Percentiles rank a stretch among this genome's conserved stretches.
Conservation (phyloP, 2,888 invertebrate genomes). For the Carabus problematicus region DNA sequence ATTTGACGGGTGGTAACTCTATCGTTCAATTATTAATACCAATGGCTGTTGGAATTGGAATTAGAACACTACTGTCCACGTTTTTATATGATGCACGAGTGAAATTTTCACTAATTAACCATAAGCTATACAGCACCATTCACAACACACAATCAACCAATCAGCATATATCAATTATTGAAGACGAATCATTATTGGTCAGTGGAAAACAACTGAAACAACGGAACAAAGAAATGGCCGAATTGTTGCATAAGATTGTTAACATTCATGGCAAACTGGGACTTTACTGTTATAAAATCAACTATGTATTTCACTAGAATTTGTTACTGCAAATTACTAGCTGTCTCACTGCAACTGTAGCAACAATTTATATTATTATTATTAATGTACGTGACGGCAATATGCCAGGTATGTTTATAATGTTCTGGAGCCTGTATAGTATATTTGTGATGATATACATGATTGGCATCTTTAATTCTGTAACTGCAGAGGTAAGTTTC, state of each 20-base stretch:
- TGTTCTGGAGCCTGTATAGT: neutral
- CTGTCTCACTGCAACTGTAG: neutral
- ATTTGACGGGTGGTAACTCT: too few relatives aligned
- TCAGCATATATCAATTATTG: neutral
- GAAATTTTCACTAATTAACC: neutral
- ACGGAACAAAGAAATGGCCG: neutral
- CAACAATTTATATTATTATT: neutral
- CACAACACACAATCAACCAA: neutral
- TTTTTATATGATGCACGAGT: constrained; percentile 3
- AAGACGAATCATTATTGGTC: neutral
- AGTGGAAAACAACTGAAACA: neutral
- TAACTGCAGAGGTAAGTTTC: neutral
- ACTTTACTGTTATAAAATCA: neutral
- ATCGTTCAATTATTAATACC: too few relatives aligned
- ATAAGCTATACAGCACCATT: neutral
- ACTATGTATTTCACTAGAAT: constrained; percentile 2
- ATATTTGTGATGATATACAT: neutral
- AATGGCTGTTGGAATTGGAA: neutral
- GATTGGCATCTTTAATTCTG: neutral
- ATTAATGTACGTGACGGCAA: too few relatives aligned
- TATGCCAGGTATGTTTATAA: neutral
- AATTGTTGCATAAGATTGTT: constrained; percentile 3
- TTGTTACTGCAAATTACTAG: neutral
- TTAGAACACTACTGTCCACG: neutral
- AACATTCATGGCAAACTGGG: neutral